Base-by-base conservation (phyloP, 2,797 vertebrate species). In the Onychomys arenicola region DNA sequence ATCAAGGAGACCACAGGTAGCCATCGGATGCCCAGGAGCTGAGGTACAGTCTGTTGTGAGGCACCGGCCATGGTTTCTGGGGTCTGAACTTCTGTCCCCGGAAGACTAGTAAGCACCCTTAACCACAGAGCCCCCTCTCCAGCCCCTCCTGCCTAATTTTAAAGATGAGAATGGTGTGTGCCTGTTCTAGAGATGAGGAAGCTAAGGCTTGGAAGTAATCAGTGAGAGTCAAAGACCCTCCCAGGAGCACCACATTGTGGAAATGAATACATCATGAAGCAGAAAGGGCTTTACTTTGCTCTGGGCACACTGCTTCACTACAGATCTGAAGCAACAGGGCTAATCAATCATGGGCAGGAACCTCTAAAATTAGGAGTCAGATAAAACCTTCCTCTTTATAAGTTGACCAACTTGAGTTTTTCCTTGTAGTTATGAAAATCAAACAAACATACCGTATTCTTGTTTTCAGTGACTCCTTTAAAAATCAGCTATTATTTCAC, bases 401-500 rank as follows among this genome's bases (percentile, higher is more conserved):
- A 75, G 16, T 63, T 23, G 52, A 52, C 57, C 57, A 40, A 61
- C 27, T 77, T 4, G 6, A 13, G 78, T 40, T 34, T 63, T 63
- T 93, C 7, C 0, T 40, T 86, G 46, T 8, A 61, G 40, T 49
- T 77, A 61, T 3, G 34, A 63, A 91, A 61, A 40, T 40, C 29
- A 67, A 67, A 40, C 40, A 29, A 67, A 23, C 37, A 61, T 5
- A 69, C 40, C 76, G 23, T 19, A 25, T 71, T 55, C 57, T 93
- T 71, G 61, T 23, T 88, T 86, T 73, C 46, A 86, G 27, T 71
- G 77, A 92, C 27, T 87, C 86, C 80, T 86, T 73, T 88, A 65
- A 80, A 94, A 85, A 55, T 12, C 40, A 80, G 32, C 71, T 71
- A 43, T 81, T 49, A 80, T 77, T 78, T 87, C 71, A 89, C 21